Evolutionary conservation across 2,797 vertebrate genomes (phyloP).

Genomic region (Galagoides demidoff): DNA sequence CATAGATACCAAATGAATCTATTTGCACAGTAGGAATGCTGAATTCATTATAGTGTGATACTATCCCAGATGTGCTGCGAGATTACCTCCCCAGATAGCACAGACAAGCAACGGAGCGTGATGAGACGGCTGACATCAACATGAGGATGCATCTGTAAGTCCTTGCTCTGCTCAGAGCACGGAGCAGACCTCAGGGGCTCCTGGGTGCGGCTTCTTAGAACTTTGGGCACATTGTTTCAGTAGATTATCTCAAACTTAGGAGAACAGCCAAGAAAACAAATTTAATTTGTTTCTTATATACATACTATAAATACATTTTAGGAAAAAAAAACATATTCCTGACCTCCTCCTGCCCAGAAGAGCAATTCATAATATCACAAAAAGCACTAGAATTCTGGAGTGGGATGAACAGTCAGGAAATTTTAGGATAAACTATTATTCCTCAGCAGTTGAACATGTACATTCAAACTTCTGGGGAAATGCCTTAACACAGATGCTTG

Average conservation of each 20-base stretch:
- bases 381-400: background rate
- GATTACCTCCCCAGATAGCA: background rate
- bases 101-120: background rate
- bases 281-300: background rate
- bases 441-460: background rate
- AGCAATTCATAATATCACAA: background rate
- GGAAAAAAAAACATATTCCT: background rate
- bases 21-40: background rate
- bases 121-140: background rate
- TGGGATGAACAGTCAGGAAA: background rate
- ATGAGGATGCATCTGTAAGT: background rate
- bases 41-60: background rate
- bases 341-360: background rate
- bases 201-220: background rate
- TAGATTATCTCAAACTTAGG: background rate
- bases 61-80: background rate
- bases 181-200: background rate
- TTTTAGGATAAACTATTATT: background rate
- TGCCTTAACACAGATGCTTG: background rate
- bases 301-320: background rate
- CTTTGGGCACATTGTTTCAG: background rate
- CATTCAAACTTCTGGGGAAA: background rate
- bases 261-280: background rate
- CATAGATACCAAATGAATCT: background rate
- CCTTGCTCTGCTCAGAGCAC: fast-evolving